A percentile compares a stretch with the other conserved stretches of the same genome.
Evolutionary conservation across 2,797 vertebrate species (phyloP).

Genomic region (Lutjanus argentimaculatus): DNA sequence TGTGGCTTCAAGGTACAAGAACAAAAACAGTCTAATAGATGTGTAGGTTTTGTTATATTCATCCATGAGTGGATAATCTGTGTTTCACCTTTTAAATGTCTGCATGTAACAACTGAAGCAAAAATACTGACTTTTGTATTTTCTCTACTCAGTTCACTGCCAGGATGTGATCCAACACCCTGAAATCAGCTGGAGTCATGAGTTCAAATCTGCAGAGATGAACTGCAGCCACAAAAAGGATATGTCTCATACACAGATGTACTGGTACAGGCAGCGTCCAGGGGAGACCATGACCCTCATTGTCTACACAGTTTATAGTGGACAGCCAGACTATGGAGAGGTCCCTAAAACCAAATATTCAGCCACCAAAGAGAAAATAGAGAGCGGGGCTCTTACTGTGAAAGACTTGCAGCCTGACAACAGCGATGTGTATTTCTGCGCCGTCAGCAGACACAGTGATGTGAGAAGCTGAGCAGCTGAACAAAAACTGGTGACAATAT

Average conservation of each 20-base stretch:
- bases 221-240: slow-evolving; percentile 46
- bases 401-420: slow-evolving; percentile 27
- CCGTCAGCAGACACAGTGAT: slow-evolving; percentile 37
- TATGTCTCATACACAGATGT: slow-evolving; percentile 7
- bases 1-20: slow-evolving; percentile 41
- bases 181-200: no score
- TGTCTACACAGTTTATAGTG: slow-evolving; percentile 2
- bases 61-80: no score
- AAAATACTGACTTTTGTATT: background rate
- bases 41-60: background rate
- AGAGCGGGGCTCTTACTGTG: slow-evolving; percentile 16
- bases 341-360: slow-evolving; percentile 31
- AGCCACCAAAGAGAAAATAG: background rate
- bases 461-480: background rate
- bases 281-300: slow-evolving; percentile 50
- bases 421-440: slow-evolving; percentile 44
- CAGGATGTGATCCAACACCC: slow-evolving; percentile 35
- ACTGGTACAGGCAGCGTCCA: slow-evolving; percentile 60
- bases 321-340: background rate
- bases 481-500: slow-evolving; percentile 31
- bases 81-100: background rate
- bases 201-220: slow-evolving; percentile 5
- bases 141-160: slow-evolving; percentile 23
- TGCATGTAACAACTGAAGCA: background rate
- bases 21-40: background rate